Evolutionary conservation across 2,888 invertebrate species (phyloP), one percentile per base, ranked within the genome.

Genomic region (Yponomeuta evonymella): DNA sequence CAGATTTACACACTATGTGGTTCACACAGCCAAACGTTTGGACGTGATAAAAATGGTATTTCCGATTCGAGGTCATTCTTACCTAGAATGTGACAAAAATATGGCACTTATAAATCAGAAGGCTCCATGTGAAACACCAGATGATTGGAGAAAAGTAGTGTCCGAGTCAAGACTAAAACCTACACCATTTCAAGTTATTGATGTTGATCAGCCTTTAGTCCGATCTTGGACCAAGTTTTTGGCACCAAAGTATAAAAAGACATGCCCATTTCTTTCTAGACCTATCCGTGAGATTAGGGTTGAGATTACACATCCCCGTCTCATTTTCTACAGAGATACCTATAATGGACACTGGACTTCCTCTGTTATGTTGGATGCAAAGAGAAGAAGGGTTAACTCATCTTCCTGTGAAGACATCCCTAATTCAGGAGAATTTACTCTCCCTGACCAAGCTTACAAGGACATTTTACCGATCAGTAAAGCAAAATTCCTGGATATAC

Each of bases 101-200:
- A 23, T 78, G 75, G 75, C 73, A 63, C 65, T 70, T 66, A 74
- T 77, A 68, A 77, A 76, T 69, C 70, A 74, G 68, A 77, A 76
- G 73, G 48, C 73, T 67, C 72, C 70, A 48, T 71, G 71, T 72
- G 74, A 75, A 70, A 65, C 67, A 62, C 75, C 76, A 70, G 72
- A 75, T 74, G 75, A 77, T 23, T 77, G 74, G 75, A 72, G 72
- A 30, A 74, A 76, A 72, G 73, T 75, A 65, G 70, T 76, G 58
- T 69, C 70, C 71, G 75, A 73, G 51, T 72, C 75, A 70, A 72
- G 76, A 72, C 70, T 71, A 70, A 77, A 75, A 70, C 78, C 76
- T 48, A 72, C 71, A 73, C 75, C 75, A 72, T 77, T 76, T 48
- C 71, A 71, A 71, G 75, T 76, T 68, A 73, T 73, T 70, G 73